phyloP scores from a whole-genome alignment of 2,113 vertebrate genomes.

The Phoenicopterus ruber region DNA sequence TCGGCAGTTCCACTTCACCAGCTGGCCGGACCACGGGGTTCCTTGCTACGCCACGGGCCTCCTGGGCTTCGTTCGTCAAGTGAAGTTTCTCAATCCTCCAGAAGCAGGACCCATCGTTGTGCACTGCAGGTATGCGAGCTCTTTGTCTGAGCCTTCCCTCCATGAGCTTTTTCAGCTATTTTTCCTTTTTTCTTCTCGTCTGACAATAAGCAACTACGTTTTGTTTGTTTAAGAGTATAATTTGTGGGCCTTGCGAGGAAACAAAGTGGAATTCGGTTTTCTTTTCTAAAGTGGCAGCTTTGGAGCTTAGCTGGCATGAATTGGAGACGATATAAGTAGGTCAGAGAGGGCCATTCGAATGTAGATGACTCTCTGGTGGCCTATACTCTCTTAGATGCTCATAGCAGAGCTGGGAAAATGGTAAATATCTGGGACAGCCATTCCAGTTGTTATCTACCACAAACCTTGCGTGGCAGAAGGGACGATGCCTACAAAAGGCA shows the following conservation, averaged over 20 bases:
- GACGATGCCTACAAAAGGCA: background rate
- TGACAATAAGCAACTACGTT: background rate
- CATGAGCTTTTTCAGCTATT: background rate
- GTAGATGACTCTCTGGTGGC: background rate
- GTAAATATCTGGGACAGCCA: background rate
- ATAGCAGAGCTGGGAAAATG: background rate
- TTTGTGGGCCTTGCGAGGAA: background rate
- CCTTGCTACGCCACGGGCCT: conserved; percentile 95
- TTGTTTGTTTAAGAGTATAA: background rate
- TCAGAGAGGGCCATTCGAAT: background rate
- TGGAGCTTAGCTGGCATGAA: background rate
- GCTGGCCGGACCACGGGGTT: conserved; percentile 96
- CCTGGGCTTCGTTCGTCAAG: conserved; percentile 92
- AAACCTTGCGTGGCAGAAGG: background rate
- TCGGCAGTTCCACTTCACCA: conserved; percentile 97
- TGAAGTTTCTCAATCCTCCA: conserved; percentile 95
- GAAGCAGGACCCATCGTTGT: conserved; percentile 92
- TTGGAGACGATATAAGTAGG: background rate
- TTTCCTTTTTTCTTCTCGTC: background rate
- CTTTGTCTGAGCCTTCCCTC: background rate
- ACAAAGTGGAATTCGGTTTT: background rate
- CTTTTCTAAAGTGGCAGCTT: background rate
- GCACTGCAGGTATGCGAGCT: conserved; percentile 85
- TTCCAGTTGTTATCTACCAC: background rate
- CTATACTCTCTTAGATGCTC: background rate